Evolutionary conservation across 2,797 vertebrate genomes (phyloP).

Genomic region (Micrastur ruficollis): DNA sequence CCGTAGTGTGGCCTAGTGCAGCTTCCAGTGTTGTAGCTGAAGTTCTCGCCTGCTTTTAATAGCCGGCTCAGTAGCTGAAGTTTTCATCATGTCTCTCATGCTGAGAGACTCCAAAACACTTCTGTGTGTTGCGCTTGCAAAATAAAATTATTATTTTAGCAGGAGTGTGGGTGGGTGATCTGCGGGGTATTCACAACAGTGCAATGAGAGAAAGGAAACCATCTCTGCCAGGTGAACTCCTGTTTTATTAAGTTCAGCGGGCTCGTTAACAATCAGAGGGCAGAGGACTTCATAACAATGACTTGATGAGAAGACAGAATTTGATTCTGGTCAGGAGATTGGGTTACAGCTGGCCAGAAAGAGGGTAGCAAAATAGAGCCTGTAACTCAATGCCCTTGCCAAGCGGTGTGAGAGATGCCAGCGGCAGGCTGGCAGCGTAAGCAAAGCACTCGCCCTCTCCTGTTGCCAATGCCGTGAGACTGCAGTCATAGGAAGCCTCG

Average conservation of each 20-base stretch:
- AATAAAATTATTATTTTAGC: not conserved
- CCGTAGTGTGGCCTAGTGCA: rapidly evolving
- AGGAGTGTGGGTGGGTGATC: not conserved
- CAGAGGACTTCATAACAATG: not conserved
- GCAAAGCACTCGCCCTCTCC: not conserved
- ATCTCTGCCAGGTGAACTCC: rapidly evolving
- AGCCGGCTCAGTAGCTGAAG: not conserved
- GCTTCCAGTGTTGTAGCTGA: not conserved
- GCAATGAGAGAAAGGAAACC: not conserved
- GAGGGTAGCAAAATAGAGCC: not conserved
- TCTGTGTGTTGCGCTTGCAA: not conserved
- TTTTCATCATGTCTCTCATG: not conserved
- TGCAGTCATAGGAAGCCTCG: not conserved
- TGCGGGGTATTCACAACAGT: not conserved
- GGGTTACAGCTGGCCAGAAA: not conserved
- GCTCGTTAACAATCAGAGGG: not conserved
- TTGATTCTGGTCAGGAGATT: not conserved
- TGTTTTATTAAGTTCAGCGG: not conserved
- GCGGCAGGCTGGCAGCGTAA: not conserved
- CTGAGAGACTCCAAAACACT: not conserved
- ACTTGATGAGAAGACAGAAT: not conserved
- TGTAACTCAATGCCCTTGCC: not conserved
- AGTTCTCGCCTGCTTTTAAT: not conserved
- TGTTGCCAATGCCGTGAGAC: not conserved
- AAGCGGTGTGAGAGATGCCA: not conserved